Percentiles rank a stretch among this genome's conserved stretches.
These are phyloP conservation scores for Cetoscarus ocellatus DNA, from an alignment of 2,797 vertebrate genomes.

Conservation along the genomic window DNA sequence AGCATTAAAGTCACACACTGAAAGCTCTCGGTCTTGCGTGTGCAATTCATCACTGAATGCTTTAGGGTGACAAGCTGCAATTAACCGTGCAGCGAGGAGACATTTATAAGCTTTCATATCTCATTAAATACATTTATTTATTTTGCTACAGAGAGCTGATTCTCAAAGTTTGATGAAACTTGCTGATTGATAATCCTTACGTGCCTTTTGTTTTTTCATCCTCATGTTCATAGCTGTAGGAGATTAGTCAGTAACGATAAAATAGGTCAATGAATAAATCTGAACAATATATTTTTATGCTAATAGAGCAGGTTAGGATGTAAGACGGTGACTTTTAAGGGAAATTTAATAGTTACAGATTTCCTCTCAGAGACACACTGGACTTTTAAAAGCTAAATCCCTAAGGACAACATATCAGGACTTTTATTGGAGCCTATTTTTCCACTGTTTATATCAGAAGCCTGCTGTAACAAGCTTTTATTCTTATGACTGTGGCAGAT, in stretches of 20 bases:
- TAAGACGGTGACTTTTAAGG: neutral
- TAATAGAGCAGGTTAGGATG: neutral
- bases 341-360: constrained; percentile 39
- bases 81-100: constrained; percentile 78
- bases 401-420: neutral
- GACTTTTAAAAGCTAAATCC: neutral
- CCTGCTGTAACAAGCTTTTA: constrained; percentile 37
- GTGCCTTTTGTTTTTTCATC: constrained; percentile 26
- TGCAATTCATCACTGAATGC: constrained; percentile 80
- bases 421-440: constrained; percentile 16
- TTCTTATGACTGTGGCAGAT: constrained; percentile 24
- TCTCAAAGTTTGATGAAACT: constrained; percentile 56
- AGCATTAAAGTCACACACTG: constrained; percentile 62
- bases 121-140: constrained; percentile 86
- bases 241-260: constrained; percentile 18
- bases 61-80: constrained; percentile 85
- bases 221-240: constrained; percentile 43
- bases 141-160: constrained; percentile 66
- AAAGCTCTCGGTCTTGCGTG: constrained; percentile 52
- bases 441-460: constrained; percentile 25
- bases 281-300: constrained; percentile 4
- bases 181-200: constrained; percentile 49
- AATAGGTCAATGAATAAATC: constrained; percentile 10
- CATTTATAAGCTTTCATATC: constrained; percentile 82
- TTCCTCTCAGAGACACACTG: constrained; percentile 27